Evolutionary conservation across 2,113 vertebrate genomes (phyloP).

Genomic region (Cyphomyrus plagiostoma): DNA sequence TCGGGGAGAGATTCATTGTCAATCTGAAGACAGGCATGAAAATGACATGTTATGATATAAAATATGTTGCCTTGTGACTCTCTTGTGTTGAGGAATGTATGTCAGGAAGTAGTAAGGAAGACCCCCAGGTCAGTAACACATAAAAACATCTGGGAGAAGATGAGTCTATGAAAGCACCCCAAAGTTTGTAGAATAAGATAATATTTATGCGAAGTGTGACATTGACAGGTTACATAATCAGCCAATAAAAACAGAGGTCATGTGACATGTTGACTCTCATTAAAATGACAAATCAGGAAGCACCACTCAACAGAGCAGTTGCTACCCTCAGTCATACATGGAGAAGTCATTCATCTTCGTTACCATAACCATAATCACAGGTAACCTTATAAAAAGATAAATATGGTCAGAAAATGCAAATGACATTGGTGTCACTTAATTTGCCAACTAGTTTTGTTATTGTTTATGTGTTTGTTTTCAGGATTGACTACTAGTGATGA

Average conservation of each 20-base stretch:
- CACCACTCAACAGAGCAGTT: too few species aligned
- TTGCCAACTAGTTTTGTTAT: too few species aligned
- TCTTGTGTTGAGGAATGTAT: background rate
- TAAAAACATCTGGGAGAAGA: background rate
- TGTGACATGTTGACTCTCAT: too few species aligned
- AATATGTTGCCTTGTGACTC: background rate
- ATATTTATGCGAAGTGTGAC: background rate
- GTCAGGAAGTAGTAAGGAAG: background rate
- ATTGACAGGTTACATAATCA: background rate
- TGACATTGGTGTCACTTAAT: too few species aligned
- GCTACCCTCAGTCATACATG: too few species aligned
- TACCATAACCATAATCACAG: background rate
- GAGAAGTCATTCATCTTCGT: too few species aligned
- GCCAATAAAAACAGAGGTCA: background rate
- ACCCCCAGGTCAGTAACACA: background rate
- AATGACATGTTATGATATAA: background rate
- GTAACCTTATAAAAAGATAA: background rate
- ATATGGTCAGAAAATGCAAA: too few species aligned
- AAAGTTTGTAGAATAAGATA: background rate
- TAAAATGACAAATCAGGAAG: too few species aligned
- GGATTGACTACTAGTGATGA: background rate
- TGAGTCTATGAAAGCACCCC: background rate
- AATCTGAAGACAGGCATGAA: background rate
- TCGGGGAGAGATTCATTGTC: background rate
- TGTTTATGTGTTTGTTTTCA: background rate